These are phyloP conservation scores for Varecia variegata DNA, from an alignment of 2,797 vertebrate species.

Conservation along the genomic window DNA sequence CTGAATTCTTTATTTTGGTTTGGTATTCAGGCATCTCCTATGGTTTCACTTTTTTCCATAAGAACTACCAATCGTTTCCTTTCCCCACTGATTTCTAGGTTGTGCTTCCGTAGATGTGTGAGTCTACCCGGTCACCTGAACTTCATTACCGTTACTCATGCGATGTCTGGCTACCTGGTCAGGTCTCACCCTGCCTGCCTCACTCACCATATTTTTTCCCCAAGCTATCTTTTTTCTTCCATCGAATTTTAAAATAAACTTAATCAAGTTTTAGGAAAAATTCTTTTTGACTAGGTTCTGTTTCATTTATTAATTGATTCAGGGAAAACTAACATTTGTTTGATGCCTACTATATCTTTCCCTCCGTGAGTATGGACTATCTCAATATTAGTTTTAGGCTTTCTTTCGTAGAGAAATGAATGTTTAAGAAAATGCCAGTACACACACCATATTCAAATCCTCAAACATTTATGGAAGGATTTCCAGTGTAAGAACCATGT, in stretches of 20 bases:
- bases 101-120: neutral
- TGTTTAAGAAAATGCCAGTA: neutral
- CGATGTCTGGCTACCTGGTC: neutral
- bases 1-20: neutral
- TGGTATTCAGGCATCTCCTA: neutral
- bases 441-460: conserved; percentile 28
- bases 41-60: neutral
- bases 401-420: neutral
- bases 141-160: neutral
- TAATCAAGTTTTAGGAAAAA: neutral
- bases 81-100: neutral
- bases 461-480: conserved; percentile 56
- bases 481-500: neutral
- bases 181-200: neutral
- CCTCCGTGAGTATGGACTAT: neutral
- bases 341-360: neutral
- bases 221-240: neutral
- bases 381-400: conserved; percentile 51
- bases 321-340: neutral
- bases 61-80: neutral
- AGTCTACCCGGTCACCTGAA: neutral
- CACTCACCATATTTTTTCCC: neutral
- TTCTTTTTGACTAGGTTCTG: neutral
- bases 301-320: conserved; percentile 9
- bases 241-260: conserved; percentile 28